A percentile compares a stretch with the other conserved stretches of the same genome.
Evolutionary conservation across 92 coral and sea anemone species (phyloP).

Genomic region (Porites rus): DNA sequence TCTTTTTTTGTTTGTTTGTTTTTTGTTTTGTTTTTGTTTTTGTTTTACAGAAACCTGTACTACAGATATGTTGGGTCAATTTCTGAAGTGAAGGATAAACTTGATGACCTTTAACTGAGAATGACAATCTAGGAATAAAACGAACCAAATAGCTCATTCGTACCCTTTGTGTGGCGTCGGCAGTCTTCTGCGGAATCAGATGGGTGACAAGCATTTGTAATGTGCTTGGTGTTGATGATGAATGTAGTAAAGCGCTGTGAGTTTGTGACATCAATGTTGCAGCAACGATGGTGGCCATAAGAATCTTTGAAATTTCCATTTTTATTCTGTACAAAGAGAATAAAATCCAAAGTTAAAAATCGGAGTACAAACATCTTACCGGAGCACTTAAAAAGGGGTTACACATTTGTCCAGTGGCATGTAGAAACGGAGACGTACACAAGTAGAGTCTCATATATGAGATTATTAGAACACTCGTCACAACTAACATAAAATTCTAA

Average conservation of each 20-base stretch:
- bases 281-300: conserved; percentile 3
- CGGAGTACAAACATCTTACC: too few relatives aligned
- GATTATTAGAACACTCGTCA: too few relatives aligned
- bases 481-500: too few relatives aligned
- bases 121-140: background rate
- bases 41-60: too few relatives aligned
- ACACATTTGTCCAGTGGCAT: too few relatives aligned
- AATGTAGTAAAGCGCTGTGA: background rate
- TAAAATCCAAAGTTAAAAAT: background rate
- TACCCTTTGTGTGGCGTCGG: conserved; percentile 27
- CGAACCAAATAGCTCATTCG: background rate
- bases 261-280: background rate
- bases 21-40: too few relatives aligned
- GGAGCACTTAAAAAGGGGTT: too few relatives aligned
- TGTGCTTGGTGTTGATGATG: background rate
- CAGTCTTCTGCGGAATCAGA: background rate
- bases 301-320: conserved; percentile 11
- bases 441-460: too few relatives aligned
- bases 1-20: too few relatives aligned
- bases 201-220: background rate
- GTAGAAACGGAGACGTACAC: too few relatives aligned
- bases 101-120: background rate
- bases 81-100: too few relatives aligned
- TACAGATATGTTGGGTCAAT: too few relatives aligned
- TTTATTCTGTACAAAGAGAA: background rate